Evolutionary conservation across 1,140 invertebrate species (phyloP).

Genomic region (Eriosoma lanigerum): DNA sequence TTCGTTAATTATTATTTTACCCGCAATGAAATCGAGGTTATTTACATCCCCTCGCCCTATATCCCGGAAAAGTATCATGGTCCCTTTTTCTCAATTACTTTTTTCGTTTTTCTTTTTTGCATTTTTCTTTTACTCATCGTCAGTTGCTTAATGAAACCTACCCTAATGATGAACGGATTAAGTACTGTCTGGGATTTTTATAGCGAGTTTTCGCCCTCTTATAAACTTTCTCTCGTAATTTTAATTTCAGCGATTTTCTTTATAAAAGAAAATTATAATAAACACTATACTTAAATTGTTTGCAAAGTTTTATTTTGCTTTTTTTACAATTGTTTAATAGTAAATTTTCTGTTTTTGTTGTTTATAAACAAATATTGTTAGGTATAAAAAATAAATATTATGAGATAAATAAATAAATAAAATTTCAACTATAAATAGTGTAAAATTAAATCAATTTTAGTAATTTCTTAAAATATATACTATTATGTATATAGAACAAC

Average conservation of each 20-base stretch:
- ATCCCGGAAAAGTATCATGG: conserved; percentile 9
- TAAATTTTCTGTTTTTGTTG: neutral
- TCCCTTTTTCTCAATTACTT: conserved; percentile 43
- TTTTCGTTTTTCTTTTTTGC: conserved; percentile 22
- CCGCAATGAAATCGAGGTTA: conserved; percentile 28
- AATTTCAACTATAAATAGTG: neutral
- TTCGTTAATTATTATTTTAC: conserved; percentile 48
- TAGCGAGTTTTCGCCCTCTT: conserved; percentile 6
- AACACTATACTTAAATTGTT: conserved; percentile 13
- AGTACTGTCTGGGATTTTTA: neutral
- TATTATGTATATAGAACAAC: too few relatives aligned
- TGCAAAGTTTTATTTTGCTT: neutral
- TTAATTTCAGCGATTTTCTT: neutral
- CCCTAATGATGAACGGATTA: conserved; percentile 49
- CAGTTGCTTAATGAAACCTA: conserved; percentile 47
- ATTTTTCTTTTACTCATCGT: neutral
- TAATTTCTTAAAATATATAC: too few relatives aligned
- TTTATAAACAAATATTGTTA: neutral
- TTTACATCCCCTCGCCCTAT: neutral
- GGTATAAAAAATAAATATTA: neutral
- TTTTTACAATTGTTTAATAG: conserved; percentile 3
- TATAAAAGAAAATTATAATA: conserved; percentile 11
- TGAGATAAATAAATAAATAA: neutral
- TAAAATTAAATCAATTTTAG: neutral
- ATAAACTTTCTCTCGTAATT: neutral